Percentiles rank a stretch among this genome's conserved stretches.
phyloP scores from a whole-genome alignment of 1,140 invertebrate genomes.

The Dendrolimus punctatus region DNA sequence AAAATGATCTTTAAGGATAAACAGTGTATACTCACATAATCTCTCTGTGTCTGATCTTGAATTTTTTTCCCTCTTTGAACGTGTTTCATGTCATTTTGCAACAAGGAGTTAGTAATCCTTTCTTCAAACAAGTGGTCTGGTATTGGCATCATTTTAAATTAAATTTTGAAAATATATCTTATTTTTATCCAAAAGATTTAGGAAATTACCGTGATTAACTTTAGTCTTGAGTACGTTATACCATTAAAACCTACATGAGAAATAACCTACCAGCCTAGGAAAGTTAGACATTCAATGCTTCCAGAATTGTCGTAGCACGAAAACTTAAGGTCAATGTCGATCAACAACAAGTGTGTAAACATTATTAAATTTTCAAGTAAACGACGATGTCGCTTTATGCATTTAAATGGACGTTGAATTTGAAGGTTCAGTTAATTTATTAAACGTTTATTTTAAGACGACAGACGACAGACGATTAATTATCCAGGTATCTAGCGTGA shows the following conservation, averaged over 20 bases:
- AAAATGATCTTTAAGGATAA: background rate
- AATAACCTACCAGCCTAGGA: too few species aligned
- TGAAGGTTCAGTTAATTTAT: background rate
- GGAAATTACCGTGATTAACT: too few species aligned
- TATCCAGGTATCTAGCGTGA: too few species aligned
- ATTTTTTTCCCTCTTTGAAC: conserved; percentile 34
- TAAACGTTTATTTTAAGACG: background rate
- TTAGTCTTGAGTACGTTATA: too few species aligned
- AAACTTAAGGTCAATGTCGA: too few species aligned
- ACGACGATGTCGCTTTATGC: conserved; percentile 32
- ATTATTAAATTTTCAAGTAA: conserved; percentile 59
- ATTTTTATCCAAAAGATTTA: too few species aligned
- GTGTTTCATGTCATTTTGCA: conserved; percentile 53
- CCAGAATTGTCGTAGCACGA: too few species aligned
- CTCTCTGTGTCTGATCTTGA: conserved; percentile 45
- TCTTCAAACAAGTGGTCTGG: conserved; percentile 58
- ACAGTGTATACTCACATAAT: conserved; percentile 43
- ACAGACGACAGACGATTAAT: too few species aligned
- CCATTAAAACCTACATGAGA: too few species aligned
- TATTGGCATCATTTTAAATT: conserved; percentile 36
- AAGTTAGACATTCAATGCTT: too few species aligned
- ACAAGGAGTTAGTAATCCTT: conserved; percentile 40
- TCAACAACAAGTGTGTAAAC: conserved; percentile 25
- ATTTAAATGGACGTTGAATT: conserved; percentile 29
- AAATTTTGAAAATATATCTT: background rate